These are phyloP conservation scores for Onchidella celtica DNA, from an alignment of 2,888 invertebrate genomes.

Conservation along the genomic window DNA sequence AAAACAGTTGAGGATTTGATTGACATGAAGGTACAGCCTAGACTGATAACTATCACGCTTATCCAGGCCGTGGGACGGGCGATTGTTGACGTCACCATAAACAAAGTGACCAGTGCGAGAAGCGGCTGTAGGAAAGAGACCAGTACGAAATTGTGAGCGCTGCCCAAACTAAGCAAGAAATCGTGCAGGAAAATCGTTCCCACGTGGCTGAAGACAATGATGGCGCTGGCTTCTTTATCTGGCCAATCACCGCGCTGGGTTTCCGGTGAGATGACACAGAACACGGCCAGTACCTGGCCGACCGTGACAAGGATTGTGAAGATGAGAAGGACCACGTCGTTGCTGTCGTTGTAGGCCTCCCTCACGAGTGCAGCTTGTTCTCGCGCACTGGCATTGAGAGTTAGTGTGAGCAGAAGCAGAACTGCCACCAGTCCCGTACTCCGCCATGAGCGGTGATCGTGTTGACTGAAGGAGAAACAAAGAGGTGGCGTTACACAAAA, in stretches of 20 bases:
- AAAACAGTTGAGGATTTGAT: constrained; percentile 10
- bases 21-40: constrained; percentile 35
- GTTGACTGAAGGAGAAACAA: constrained; percentile 18
- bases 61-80: not conserved
- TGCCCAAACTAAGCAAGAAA: constrained; percentile 36
- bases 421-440: not conserved
- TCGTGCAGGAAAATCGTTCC: constrained; percentile 38
- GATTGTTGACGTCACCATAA: constrained; percentile 29
- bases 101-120: constrained; percentile 9
- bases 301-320: not conserved
- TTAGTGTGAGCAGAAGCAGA: constrained; percentile 23
- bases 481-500: no score
- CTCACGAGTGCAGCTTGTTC: constrained; percentile 32
- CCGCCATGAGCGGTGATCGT: constrained; percentile 42
- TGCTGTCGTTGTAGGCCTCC: constrained; percentile 32
- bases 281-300: not conserved
- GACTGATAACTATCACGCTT: not conserved
- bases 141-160: not conserved
- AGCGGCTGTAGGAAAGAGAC: constrained; percentile 27
- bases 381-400: constrained; percentile 29
- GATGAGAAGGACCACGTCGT: constrained; percentile 24
- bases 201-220: constrained; percentile 21
- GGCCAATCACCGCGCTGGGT: constrained; percentile 28
- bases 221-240: constrained; percentile 26
- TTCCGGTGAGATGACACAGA: not conserved